Percentiles rank a stretch among this genome's conserved stretches.
phyloP scores from a whole-genome alignment of 2,797 vertebrate genomes.

The Lithobates pipiens region DNA sequence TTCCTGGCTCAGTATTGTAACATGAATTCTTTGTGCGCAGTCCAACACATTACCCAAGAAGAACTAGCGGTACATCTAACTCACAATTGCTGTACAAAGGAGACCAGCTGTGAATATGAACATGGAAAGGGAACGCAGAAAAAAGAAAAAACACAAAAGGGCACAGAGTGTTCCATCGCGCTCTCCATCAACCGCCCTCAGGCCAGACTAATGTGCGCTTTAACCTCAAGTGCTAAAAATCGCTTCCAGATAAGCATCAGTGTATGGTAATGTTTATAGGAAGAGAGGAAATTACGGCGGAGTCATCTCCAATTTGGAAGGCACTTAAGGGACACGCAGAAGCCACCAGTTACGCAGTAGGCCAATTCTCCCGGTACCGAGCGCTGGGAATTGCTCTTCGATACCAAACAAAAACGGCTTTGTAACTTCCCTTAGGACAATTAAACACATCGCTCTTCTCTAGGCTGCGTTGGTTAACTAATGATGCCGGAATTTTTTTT shows the following conservation, averaged over 20 bases:
- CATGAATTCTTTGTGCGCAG: neutral
- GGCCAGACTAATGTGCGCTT: neutral
- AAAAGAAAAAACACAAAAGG: neutral
- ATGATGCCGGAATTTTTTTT: neutral
- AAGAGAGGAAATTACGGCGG: neutral
- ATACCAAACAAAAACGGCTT: neutral
- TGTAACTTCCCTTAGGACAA: neutral
- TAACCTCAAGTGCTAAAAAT: neutral
- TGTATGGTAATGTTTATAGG: neutral
- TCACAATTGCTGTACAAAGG: neutral
- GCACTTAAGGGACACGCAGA: slow-evolving; percentile 4
- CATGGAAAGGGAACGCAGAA: neutral
- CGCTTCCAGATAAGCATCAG: neutral
- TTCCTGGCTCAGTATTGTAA: neutral
- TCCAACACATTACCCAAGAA: neutral
- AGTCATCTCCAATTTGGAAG: neutral
- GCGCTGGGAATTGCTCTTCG: neutral
- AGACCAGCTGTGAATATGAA: neutral
- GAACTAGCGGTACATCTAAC: neutral
- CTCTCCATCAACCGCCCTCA: neutral
- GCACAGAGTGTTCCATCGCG: neutral
- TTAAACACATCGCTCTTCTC: neutral
- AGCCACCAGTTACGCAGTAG: neutral
- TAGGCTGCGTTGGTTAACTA: neutral
- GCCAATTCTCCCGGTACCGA: neutral